phyloP scores from a whole-genome alignment of 2,797 vertebrate species.

The Xyrichtys novacula region DNA sequence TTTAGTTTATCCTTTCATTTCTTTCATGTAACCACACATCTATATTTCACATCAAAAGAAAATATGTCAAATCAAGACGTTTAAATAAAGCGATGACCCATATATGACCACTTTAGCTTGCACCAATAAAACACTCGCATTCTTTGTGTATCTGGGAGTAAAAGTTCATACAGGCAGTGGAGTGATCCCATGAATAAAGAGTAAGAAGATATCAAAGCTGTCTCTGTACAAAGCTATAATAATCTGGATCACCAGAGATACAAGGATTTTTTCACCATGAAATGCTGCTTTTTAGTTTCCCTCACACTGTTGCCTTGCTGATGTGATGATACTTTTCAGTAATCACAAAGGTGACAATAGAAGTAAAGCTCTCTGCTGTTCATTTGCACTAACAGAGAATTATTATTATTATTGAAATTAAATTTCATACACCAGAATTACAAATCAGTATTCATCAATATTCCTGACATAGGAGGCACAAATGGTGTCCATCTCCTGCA shows the following conservation, averaged over 20 bases:
- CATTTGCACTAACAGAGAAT: no score
- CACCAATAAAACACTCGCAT: not conserved
- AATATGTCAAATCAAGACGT: not conserved
- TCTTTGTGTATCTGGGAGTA: not conserved
- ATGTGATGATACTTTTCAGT: not conserved
- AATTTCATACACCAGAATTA: no score
- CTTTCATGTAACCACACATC: not conserved
- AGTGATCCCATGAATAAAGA: not conserved
- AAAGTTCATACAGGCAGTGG: not conserved
- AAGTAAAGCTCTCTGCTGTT: no score
- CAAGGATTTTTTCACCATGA: not conserved
- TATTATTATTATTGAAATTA: no score
- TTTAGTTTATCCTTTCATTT: slow-evolving; percentile 11
- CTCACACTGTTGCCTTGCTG: no score
- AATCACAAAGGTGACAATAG: not conserved
- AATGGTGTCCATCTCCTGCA: no score
- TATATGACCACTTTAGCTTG: not conserved
- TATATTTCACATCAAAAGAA: not conserved
- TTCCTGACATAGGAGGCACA: no score
- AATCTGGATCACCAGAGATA: not conserved
- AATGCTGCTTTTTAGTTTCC: not conserved
- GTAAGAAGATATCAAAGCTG: not conserved
- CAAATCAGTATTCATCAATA: no score
- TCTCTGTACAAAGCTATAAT: not conserved
- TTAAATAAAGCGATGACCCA: slow-evolving; percentile 1